Conservation (phyloP, 2,797 vertebrate species). For the Takifugu ocellatus region DNA sequence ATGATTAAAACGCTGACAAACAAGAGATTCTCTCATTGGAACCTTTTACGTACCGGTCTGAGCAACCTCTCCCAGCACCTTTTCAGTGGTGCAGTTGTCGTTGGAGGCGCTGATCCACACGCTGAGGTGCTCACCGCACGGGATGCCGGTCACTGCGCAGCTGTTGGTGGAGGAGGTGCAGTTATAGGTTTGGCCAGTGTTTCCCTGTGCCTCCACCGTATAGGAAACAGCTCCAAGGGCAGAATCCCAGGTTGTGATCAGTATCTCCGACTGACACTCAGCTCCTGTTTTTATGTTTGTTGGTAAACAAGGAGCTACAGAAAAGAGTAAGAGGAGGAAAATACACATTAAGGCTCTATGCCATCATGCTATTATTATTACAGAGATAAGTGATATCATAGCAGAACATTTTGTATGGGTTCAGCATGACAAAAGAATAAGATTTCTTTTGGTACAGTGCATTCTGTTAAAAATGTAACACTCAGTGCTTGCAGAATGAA, state of each 20-base stretch:
- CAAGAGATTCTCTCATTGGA: no score
- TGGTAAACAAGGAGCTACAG: conserved; percentile 71
- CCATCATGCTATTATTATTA: not conserved
- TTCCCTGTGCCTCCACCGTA: conserved; percentile 62
- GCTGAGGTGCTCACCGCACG: conserved; percentile 76
- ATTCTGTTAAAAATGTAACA: no score
- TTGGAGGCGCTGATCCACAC: conserved; percentile 71
- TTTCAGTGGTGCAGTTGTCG: conserved; percentile 64
- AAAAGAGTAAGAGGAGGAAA: not conserved
- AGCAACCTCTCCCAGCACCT: conserved; percentile 58
- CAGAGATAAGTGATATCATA: no score
- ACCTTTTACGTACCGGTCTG: conserved; percentile 65
- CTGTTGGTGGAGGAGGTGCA: conserved; percentile 66
- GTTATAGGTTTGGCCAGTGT: conserved; percentile 65
- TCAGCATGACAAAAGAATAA: no score
- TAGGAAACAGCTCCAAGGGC: conserved; percentile 71
- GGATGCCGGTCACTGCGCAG: conserved; percentile 59
- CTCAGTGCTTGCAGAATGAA: no score
- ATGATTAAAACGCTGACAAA: not conserved
- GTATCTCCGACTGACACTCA: conserved; percentile 48
- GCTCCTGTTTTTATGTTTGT: conserved; percentile 55
- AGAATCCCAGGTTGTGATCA: conserved; percentile 69
- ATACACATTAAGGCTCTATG: not conserved
- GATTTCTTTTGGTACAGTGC: no score
- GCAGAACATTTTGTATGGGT: no score